Base-by-base conservation (phyloP, 1,140 invertebrate genomes). In the Saccostrea glomerata region DNA sequence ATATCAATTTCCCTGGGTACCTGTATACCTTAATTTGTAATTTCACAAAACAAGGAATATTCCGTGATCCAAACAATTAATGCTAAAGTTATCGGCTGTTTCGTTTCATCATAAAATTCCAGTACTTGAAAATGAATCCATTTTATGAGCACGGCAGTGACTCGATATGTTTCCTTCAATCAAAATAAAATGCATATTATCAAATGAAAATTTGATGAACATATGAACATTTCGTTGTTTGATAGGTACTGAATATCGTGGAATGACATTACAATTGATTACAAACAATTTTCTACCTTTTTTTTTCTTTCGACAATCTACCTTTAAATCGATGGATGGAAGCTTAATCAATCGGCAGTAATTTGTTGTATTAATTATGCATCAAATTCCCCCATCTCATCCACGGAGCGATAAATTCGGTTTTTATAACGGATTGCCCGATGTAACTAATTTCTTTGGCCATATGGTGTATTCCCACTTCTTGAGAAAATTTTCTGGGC, bases 291-390 rank as follows among this genome's bases (percentile, higher is more conserved):
- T 20, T 56, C 40, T 36, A 83, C 40, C 70, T 30, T 73, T 73
- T 73, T 73, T 73, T 73, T 9, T 73, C 70, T 13, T 73, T 36
- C 70, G 70, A 73, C 70, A 73, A 73, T 73, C 70, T 73, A 73
- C 70, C 70, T 73, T 73, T 83, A 84, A 83, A 87, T 87, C 86
- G 30, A 87, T 87, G 30, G 12, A 25, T 30, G 56, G 77, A 83
- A 83, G 60, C 77, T 58, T 87, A 60, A 87, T 87, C 86, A 84
- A 87, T 87, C 56, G n/a, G 30, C 25, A n/a, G 56, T 87, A 87
- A 87, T 87, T 87, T 82, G 84, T 87, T 87, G 58, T 87, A 89
- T 89, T 86, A 89, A 89, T 87, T 89, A 89, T 89, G 89, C 89
- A 89, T 89, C 87, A 85, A 56, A 89, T 87, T 85, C 84, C 20